A percentile compares a stretch with the other conserved stretches of the same genome.
Conservation (phyloP, 2,113 vertebrate species). For the Sinocyclocheilus anshuiensis region DNA sequence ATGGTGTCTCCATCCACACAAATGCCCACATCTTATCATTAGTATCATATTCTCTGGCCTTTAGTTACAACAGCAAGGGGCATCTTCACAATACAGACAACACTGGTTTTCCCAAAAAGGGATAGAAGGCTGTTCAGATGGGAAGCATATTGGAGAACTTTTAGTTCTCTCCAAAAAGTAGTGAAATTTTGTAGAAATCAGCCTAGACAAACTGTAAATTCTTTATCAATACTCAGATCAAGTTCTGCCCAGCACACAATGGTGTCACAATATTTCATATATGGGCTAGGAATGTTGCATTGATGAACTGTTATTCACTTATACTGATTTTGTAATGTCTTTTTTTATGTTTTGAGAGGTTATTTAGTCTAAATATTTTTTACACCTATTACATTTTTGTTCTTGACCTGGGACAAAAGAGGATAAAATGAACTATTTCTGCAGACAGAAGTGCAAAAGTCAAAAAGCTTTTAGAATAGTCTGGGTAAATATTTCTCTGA, state of each 20-base stretch:
- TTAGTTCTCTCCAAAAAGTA: not conserved
- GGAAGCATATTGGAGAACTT: not conserved
- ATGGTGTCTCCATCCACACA: constrained; percentile 50
- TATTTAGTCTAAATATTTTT: not conserved
- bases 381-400: not conserved
- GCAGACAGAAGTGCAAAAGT: not conserved
- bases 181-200: not conserved
- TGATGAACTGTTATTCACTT: not conserved
- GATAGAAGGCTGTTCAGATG: not conserved
- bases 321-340: not conserved
- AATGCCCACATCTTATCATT: constrained; percentile 56
- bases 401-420: not conserved
- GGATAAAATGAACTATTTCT: constrained; percentile 39
- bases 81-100: constrained; percentile 19
- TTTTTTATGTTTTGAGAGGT: not conserved
- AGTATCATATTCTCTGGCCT: constrained; percentile 56
- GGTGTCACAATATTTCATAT: not conserved
- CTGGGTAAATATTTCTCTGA: constrained; percentile 26
- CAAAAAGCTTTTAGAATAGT: constrained; percentile 14
- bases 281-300: not conserved
- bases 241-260: not conserved
- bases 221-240: not conserved
- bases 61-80: constrained; percentile 38
- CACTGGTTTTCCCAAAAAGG: not conserved
- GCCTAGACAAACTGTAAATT: not conserved